Evolutionary conservation across 2,797 vertebrate genomes (phyloP).

Genomic region (Podarcis lilfordi): DNA sequence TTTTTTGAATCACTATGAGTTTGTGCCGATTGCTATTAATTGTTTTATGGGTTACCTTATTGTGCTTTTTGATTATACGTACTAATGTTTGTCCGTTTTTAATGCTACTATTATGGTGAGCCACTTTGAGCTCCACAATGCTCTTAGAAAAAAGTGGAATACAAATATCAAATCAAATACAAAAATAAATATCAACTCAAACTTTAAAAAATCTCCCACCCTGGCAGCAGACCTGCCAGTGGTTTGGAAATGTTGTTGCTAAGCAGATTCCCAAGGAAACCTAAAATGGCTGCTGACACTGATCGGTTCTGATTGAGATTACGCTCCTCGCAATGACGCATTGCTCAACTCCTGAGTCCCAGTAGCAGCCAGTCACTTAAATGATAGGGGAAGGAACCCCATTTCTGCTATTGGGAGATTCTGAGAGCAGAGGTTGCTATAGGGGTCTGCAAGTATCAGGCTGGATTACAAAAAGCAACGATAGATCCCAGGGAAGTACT

Average conservation of each 20-base stretch:
- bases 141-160: too few relatives aligned
- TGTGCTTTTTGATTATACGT: too few relatives aligned
- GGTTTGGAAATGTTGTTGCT: neutral
- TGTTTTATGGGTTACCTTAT: too few relatives aligned
- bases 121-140: too few relatives aligned
- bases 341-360: neutral
- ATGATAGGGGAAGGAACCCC: neutral
- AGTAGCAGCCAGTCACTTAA: neutral
- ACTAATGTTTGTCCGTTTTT: too few relatives aligned
- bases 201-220: too few relatives aligned
- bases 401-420: neutral
- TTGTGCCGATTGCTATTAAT: too few relatives aligned
- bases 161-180: too few relatives aligned
- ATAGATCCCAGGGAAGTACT: neutral
- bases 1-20: too few relatives aligned
- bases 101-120: too few relatives aligned
- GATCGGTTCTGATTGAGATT: neutral
- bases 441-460: too few relatives aligned
- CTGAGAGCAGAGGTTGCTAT: neutral
- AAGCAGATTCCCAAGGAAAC: neutral
- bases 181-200: too few relatives aligned
- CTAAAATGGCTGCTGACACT: neutral
- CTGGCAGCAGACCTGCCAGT: neutral
- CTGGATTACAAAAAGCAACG: neutral
- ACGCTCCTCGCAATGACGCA: neutral